Conservation (phyloP, 2,888 invertebrate genomes). For the Proisotoma minuta region DNA sequence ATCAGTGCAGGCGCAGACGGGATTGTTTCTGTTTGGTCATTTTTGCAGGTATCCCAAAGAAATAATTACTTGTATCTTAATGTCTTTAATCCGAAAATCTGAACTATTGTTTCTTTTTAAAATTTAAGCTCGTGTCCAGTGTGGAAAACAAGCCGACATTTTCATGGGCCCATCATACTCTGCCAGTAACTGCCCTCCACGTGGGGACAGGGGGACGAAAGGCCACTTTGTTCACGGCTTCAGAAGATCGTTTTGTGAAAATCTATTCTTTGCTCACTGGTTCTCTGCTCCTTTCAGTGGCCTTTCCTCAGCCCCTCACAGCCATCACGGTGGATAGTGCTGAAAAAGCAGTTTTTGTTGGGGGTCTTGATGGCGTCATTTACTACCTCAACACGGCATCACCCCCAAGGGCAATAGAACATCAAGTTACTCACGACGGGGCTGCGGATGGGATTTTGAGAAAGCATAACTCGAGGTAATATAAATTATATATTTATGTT, state of each 20-base stretch:
- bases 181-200: slow-evolving; percentile 72
- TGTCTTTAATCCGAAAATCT: background rate
- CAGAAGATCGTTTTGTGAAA: slow-evolving; percentile 75
- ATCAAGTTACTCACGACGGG: slow-evolving; percentile 61
- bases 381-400: slow-evolving; percentile 63
- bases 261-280: slow-evolving; percentile 72
- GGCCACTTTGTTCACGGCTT: slow-evolving; percentile 69
- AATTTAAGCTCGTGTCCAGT: slow-evolving; percentile 54
- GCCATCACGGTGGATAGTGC: slow-evolving; percentile 65
- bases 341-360: slow-evolving; percentile 70
- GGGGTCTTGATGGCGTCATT: slow-evolving; percentile 67
- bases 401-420: slow-evolving; percentile 63
- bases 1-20: slow-evolving; percentile 79
- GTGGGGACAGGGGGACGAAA: slow-evolving; percentile 67
- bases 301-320: slow-evolving; percentile 67
- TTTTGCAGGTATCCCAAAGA: slow-evolving; percentile 49
- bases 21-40: slow-evolving; percentile 72
- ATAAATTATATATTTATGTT: slow-evolving; percentile 3
- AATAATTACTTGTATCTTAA: too few species aligned
- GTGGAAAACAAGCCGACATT: slow-evolving; percentile 58
- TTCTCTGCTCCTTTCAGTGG: slow-evolving; percentile 64
- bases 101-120: slow-evolving; percentile 37
- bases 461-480: slow-evolving; percentile 60
- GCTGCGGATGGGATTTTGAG: slow-evolving; percentile 56
- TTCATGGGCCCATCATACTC: slow-evolving; percentile 71